Evolutionary conservation across 2,113 vertebrate genomes (phyloP), one percentile per base, ranked within the genome.

Genomic region (Cebus imitator): DNA sequence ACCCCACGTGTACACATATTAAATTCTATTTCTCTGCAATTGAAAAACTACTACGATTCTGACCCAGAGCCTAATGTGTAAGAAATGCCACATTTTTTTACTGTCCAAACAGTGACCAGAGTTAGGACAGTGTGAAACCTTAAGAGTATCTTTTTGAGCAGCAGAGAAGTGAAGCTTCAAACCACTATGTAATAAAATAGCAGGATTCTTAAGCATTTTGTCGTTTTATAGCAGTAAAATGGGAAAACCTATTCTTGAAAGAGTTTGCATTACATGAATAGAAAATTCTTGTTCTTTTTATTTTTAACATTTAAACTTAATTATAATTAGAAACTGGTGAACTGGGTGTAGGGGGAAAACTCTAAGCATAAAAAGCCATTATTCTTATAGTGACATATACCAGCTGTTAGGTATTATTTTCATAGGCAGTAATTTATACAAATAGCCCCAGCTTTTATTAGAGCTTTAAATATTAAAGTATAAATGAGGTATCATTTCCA

Each of bases 401-500:
- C 82, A 84, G 73, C 73, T 96, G 25, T 76, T 90, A 78, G 23
- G 40, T 91, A 0, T 83, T 91, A 0, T 85, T 97, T 97, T 95
- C 21, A 16, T 13, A 94, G 76, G 37, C 16, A 80, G 72, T 76
- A 80, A 95, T 95, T 90, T 93, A 50, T 50, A 94, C 84, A 90
- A 96, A 52, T 94, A 97, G 88, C 50, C 37, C 52, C 7, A 91
- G 58, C 79, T 97, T 97, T 95, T 94, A 88, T 40, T 87, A 97
- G 68, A 91, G 8, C 27, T 89, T 93, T 73, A 30, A 95, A 92
- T 80, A 90, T 93, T 90, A 16, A 73, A 96, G 8, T 66, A 2
- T 86, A 84, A 92, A 95, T n/a, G 7, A 83, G 17, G 21, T 48
- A 70, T 80, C 32, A 84, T 43, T 93, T 97, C 96, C 91, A 91